Evolutionary conservation across 1,140 invertebrate species (phyloP), one percentile per base, ranked within the genome.

Genomic region (Glomeris maerens): DNA sequence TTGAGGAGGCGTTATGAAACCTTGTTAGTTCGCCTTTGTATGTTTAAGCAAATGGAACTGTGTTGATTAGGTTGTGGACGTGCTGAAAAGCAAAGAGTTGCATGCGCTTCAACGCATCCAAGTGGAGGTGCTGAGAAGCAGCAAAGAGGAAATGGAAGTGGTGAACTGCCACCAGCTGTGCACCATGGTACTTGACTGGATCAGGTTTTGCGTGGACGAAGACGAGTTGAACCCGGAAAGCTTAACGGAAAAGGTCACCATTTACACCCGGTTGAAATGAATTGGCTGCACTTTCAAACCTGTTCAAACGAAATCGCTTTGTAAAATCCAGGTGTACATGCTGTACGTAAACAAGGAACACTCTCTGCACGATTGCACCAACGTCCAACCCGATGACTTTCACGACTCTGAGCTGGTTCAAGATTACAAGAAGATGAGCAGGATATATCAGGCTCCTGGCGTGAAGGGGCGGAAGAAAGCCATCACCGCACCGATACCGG

Each of bases 331-430:
- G 72, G 77, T 78, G n/a, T 79, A 84, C 62, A 71, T 88, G 65
- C 64, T 88, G 46, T 87, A 83, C 64, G 65, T 87, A 51, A 80
- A 81, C 27, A 68, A 76, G 29, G 78, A 83, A 57, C 80, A 83
- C 59, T 78, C 74, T 26, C 68, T 90, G n/a, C 80, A 83, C 55
- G 83, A 86, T 66, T 85, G 81, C 63, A 74, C 74, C 27, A 80
- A 83, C 53, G 69, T 88, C 57, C 79, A 82, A 22, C 72, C 71
- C 27, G 74, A 74, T 10, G 75, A 78, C 40, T 66, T 76, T 1
- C 75, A 77, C 52, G 78, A 84, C 61, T 80, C 80, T 2, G 82
- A 84, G 55, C 73, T 84, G 38, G 78, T 88, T 4, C 79, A 82
- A 59, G 83, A 87, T 62, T 88, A 89, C 67, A 84, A 85, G 58